Evolutionary conservation across 1,140 invertebrate genomes (phyloP).

Genomic region (Leucophenga varia): DNA sequence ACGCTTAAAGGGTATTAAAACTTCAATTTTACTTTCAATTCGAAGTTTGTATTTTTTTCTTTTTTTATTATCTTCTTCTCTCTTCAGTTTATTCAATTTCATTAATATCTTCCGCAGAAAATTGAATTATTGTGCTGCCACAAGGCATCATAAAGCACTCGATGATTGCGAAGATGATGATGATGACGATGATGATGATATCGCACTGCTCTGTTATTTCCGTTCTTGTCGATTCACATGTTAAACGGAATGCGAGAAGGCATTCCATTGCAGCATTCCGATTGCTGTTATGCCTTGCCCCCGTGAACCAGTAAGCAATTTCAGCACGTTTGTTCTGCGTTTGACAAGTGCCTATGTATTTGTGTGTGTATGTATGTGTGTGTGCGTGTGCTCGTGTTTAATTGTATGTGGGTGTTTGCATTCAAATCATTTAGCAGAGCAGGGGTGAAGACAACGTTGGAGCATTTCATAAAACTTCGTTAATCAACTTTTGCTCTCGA

Average conservation of each 20-base stretch:
- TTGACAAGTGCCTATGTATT: too few relatives aligned
- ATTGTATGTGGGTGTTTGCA: too few relatives aligned
- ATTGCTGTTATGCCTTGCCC: too few relatives aligned
- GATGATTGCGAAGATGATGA: constrained; percentile 32
- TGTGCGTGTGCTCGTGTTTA: too few relatives aligned
- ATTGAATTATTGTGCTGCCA: constrained; percentile 22
- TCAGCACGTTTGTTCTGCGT: too few relatives aligned
- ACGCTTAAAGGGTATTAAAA: too few relatives aligned
- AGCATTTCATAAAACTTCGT: constrained; percentile 34
- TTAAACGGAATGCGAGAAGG: not conserved
- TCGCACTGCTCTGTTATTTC: constrained; percentile 16
- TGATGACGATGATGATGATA: constrained; percentile 23
- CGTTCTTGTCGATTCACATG: constrained; percentile 7
- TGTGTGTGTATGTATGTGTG: too few relatives aligned
- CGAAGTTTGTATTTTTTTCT: constrained; percentile 1
- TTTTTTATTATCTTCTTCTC: constrained; percentile 2
- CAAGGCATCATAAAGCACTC: not conserved
- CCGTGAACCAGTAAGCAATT: too few relatives aligned
- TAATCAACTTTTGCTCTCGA: constrained; percentile 52
- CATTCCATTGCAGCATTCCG: too few relatives aligned
- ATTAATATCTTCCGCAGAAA: constrained; percentile 42
- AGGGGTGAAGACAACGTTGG: too few relatives aligned
- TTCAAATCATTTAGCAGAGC: too few relatives aligned
- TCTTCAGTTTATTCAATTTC: constrained; percentile 20
- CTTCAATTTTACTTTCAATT: constrained; percentile 8